A percentile compares a stretch with the other conserved stretches of the same genome.
These are phyloP conservation scores for Muricea muricata DNA, from an alignment of 92 coral and sea anemone genomes.

Conservation along the genomic window DNA sequence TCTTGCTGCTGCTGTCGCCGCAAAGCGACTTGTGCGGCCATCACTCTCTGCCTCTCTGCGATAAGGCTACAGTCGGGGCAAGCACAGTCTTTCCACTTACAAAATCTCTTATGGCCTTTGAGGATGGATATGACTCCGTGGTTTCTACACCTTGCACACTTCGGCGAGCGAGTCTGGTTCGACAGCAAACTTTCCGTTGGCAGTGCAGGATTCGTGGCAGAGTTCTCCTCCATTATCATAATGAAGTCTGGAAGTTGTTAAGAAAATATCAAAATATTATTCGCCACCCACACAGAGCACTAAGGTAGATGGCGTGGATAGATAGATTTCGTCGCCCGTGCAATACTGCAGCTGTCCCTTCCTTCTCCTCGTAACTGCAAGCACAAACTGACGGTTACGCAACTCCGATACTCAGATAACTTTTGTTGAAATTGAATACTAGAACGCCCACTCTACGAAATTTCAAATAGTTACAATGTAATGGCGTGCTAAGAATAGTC, in stretches of 20 bases:
- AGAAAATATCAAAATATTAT: neutral
- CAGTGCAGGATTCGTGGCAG: neutral
- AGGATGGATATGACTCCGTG: slow-evolving; percentile 95
- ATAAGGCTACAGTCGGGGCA: slow-evolving; percentile 94
- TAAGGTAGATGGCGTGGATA: neutral
- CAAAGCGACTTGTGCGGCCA: slow-evolving; percentile 98
- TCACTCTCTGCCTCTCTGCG: slow-evolving; percentile 94
- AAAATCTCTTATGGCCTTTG: slow-evolving; percentile 97
- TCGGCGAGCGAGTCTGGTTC: slow-evolving; percentile 63
- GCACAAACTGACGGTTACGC: neutral
- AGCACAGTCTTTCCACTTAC: slow-evolving; percentile 96
- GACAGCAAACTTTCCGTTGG: neutral
- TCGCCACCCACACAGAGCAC: neutral
- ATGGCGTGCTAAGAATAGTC: slow-evolving; percentile 10
- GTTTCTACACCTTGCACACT: slow-evolving; percentile 96
- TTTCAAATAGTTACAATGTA: neutral
- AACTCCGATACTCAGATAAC: neutral
- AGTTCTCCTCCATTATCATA: slow-evolving; percentile 21
- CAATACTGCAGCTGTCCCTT: no score
- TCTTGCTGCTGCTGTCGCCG: slow-evolving; percentile 80
- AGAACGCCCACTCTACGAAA: neutral
- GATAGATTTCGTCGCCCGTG: neutral
- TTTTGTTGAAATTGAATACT: slow-evolving; percentile 1
- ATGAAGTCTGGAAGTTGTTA: neutral
- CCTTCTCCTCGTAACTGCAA: neutral